A percentile compares a stretch with the other conserved stretches of the same genome.
These are phyloP conservation scores for Prionchulus punctatus DNA, from an alignment of 2,888 invertebrate species.

Conservation along the genomic window DNA sequence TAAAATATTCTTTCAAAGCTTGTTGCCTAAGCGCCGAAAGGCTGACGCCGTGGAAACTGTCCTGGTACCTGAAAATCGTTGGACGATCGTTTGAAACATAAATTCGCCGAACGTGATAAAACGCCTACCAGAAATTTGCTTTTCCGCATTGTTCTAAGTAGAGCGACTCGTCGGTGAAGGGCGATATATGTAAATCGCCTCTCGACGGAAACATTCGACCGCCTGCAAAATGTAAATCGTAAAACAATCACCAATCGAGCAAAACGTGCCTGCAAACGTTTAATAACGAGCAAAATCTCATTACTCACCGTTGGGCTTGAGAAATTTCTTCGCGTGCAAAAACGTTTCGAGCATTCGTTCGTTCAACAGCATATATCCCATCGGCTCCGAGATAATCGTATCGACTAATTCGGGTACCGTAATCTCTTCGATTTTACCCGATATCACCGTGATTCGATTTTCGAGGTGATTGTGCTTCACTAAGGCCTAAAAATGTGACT, in stretches of 20 bases:
- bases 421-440: slow-evolving; percentile 96
- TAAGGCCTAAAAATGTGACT: slow-evolving; percentile 44
- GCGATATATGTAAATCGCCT: slow-evolving; percentile 89
- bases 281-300: background rate
- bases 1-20: slow-evolving; percentile 90
- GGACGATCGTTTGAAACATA: background rate
- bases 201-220: slow-evolving; percentile 95
- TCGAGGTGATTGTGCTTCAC: slow-evolving; percentile 74
- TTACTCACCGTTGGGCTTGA: slow-evolving; percentile 51
- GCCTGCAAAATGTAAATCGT: slow-evolving; percentile 15
- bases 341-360: slow-evolving; percentile 97
- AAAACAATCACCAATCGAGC: background rate
- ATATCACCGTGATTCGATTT: slow-evolving; percentile 73
- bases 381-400: slow-evolving; percentile 93
- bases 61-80: slow-evolving; percentile 52
- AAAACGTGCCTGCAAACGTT: no score
- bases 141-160: slow-evolving; percentile 97
- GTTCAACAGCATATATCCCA: slow-evolving; percentile 99
- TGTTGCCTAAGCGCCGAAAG: slow-evolving; percentile 72
- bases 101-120: no score
- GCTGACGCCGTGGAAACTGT: slow-evolving; percentile 93
- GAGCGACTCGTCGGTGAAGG: slow-evolving; percentile 89
- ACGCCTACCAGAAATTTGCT: slow-evolving; percentile 76
- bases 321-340: slow-evolving; percentile 93
- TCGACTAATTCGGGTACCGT: slow-evolving; percentile 85